These are phyloP conservation scores for Diadema setosum DNA, from an alignment of 35 echinoderm and acorn worm genomes.

Conservation along the genomic window DNA sequence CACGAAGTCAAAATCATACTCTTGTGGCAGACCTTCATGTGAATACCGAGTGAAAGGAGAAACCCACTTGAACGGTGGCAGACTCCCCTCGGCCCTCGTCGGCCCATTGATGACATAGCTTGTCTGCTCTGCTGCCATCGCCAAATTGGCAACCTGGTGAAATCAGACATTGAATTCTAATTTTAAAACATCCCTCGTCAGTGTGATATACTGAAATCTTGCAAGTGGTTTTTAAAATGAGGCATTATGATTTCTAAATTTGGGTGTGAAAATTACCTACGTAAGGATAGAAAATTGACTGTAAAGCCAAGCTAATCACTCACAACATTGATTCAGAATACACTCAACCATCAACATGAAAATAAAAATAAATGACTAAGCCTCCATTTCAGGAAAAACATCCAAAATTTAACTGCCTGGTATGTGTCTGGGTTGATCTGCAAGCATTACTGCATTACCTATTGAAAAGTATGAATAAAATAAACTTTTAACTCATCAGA, in stretches of 20 bases:
- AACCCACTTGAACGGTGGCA: constrained; percentile 73
- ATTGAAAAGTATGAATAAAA: too few relatives aligned
- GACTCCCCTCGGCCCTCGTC: constrained; percentile 23
- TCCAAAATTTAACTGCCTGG: too few relatives aligned
- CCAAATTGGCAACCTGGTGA: constrained; percentile 65
- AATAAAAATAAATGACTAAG: too few relatives aligned
- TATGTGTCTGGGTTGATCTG: too few relatives aligned
- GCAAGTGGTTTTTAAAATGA: background rate
- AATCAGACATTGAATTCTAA: background rate
- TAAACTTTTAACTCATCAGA: too few relatives aligned
- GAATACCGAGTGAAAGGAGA: constrained; percentile 6
- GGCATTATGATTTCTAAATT: background rate
- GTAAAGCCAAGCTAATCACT: too few relatives aligned
- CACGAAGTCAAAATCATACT: constrained; percentile 75
- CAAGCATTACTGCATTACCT: too few relatives aligned
- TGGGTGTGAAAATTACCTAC: background rate
- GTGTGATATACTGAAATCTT: background rate
- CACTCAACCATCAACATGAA: too few relatives aligned
- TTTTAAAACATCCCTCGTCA: background rate
- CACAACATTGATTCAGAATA: too few relatives aligned
- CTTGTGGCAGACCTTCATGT: constrained; percentile 66
- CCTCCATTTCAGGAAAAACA: too few relatives aligned
- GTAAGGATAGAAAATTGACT: too few relatives aligned
- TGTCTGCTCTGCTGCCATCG: constrained; percentile 45
- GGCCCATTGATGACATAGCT: constrained; percentile 76